A percentile compares a stretch with the other conserved stretches of the same genome.
Conservation (phyloP, 2,797 vertebrate genomes). For the Melanogrammus aeglefinus region DNA sequence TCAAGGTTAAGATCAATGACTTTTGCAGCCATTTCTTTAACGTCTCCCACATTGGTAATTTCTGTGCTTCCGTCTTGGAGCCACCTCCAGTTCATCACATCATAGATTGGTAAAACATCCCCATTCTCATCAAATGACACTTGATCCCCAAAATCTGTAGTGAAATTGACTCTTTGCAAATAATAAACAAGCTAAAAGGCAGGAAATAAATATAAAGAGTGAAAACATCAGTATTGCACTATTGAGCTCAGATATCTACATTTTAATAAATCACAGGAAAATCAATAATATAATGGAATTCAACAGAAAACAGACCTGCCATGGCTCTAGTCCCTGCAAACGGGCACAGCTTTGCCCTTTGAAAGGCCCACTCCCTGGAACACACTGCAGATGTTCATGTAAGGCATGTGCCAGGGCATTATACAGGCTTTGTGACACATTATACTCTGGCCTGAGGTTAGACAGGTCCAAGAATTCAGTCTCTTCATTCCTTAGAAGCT, state of each 20-base stretch:
- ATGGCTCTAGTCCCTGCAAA: constrained; percentile 58
- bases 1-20: constrained; percentile 53
- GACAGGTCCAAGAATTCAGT: constrained; percentile 58
- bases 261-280: background rate
- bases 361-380: no score
- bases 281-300: background rate
- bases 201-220: constrained; percentile 10
- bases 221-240: background rate
- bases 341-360: constrained; percentile 47
- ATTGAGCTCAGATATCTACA: background rate
- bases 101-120: constrained; percentile 65
- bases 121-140: constrained; percentile 49
- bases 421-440: constrained; percentile 69
- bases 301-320: constrained; percentile 61
- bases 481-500: constrained; percentile 37
- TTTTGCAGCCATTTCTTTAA: constrained; percentile 43
- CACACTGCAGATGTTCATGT: no score
- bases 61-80: constrained; percentile 47
- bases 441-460: constrained; percentile 56
- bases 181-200: constrained; percentile 57
- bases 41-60: constrained; percentile 55
- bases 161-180: constrained; percentile 62
- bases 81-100: constrained; percentile 68
- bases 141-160: no score
- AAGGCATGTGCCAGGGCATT: constrained; percentile 70